A percentile compares a stretch with the other conserved stretches of the same genome.
Evolutionary conservation across 2,797 vertebrate species (phyloP).

Genomic region (Manis javanica): DNA sequence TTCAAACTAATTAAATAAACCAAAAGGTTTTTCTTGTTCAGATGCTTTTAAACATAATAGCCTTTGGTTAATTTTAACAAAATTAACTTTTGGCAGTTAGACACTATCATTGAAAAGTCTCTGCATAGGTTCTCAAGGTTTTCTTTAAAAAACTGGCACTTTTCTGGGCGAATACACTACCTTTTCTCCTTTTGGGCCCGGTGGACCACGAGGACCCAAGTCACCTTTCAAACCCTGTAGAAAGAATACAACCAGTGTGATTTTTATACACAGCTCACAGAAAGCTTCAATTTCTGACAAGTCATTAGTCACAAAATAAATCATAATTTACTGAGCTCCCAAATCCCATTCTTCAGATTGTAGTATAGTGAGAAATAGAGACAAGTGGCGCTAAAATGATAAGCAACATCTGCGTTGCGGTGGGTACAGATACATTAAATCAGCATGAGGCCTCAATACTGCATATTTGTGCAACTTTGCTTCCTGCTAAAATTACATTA

Average conservation of each 20-base stretch:
- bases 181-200: slow-evolving; percentile 94
- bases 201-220: slow-evolving; percentile 88
- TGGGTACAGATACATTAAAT: slow-evolving; percentile 86
- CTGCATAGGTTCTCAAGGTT: background rate
- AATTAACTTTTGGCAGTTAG: slow-evolving; percentile 9
- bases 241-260: slow-evolving; percentile 82
- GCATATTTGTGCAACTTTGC: slow-evolving; percentile 88
- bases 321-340: slow-evolving; percentile 69
- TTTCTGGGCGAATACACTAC: slow-evolving; percentile 81
- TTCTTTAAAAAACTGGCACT: slow-evolving; percentile 5
- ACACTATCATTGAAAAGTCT: background rate
- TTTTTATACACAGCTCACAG: slow-evolving; percentile 44
- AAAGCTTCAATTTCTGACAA: slow-evolving; percentile 54
- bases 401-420: slow-evolving; percentile 87
- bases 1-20: slow-evolving; percentile 56
- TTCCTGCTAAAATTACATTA: slow-evolving; percentile 90
- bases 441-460: slow-evolving; percentile 86
- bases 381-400: slow-evolving; percentile 85
- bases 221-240: slow-evolving; percentile 93
- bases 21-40: slow-evolving; percentile 42
- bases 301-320: slow-evolving; percentile 59
- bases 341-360: slow-evolving; percentile 82
- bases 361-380: slow-evolving; percentile 83
- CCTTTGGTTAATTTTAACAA: slow-evolving; percentile 27
- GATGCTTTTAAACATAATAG: slow-evolving; percentile 25